A percentile compares a stretch with the other conserved stretches of the same genome.
These are phyloP conservation scores for Rhamphomyia laevipes DNA, from an alignment of 2,888 invertebrate species.

Conservation along the genomic window DNA sequence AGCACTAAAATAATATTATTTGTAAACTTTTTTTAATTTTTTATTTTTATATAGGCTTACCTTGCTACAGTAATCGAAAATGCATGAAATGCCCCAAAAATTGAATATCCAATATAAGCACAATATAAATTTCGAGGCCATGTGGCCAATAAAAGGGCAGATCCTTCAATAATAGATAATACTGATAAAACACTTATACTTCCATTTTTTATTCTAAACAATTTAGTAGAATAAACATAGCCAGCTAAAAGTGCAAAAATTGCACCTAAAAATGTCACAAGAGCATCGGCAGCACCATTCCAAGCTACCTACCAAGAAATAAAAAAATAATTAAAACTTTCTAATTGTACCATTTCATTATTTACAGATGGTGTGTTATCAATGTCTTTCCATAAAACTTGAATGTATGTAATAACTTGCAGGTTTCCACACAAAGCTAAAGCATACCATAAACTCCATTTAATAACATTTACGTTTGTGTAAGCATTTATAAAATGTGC, in stretches of 20 bases:
- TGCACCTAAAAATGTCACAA: conserved; percentile 56
- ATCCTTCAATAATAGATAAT: conserved; percentile 44
- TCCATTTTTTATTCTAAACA: conserved; percentile 14
- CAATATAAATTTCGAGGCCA: conserved; percentile 48
- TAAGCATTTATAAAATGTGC: conserved; percentile 48
- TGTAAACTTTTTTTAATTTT: no score
- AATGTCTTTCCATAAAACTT: conserved; percentile 55
- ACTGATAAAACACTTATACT: conserved; percentile 39
- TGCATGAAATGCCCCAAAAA: conserved; percentile 66
- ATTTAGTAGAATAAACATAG: conserved; percentile 28
- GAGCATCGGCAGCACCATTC: conserved; percentile 77
- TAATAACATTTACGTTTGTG: conserved; percentile 46
- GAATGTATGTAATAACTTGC: conserved; percentile 59
- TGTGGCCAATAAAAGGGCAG: conserved; percentile 45
- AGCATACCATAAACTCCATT: conserved; percentile 72
- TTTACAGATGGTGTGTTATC: conserved; percentile 29
- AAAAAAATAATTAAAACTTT: no score
- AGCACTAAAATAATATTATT: conserved; percentile 32
- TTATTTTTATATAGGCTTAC: conserved; percentile 19
- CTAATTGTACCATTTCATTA: no score
- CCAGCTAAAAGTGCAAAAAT: conserved; percentile 46
- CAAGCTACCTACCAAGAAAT: conserved; percentile 16
- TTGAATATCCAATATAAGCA: conserved; percentile 63
- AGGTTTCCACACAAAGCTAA: conserved; percentile 58
- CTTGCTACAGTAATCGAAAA: conserved; percentile 43